Evolutionary conservation across 2,113 vertebrate species (phyloP).

Genomic region (Hemibagrus wyckioides): DNA sequence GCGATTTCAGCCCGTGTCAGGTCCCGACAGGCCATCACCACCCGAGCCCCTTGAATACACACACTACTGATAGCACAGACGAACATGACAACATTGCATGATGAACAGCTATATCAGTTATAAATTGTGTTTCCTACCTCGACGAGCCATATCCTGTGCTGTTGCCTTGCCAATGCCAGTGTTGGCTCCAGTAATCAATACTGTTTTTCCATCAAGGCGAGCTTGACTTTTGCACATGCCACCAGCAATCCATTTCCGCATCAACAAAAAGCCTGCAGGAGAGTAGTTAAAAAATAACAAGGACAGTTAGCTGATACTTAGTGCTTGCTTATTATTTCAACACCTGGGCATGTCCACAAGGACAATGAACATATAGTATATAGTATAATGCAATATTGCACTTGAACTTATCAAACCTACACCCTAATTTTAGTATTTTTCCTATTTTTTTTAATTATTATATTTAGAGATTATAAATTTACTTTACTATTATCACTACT

Average conservation of each 20-base stretch:
- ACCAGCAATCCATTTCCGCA: slow-evolving; percentile 69
- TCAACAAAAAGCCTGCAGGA: slow-evolving; percentile 48
- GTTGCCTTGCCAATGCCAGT: slow-evolving; percentile 78
- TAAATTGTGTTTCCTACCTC: slow-evolving; percentile 63
- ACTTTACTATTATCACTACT: background rate
- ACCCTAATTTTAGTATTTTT: background rate
- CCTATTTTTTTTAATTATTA: background rate
- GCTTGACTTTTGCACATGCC: slow-evolving; percentile 62
- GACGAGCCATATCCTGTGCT: slow-evolving; percentile 65
- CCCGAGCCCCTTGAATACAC: slow-evolving; percentile 61
- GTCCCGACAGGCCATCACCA: slow-evolving; percentile 76
- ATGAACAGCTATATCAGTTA: background rate
- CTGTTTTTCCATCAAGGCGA: slow-evolving; percentile 69
- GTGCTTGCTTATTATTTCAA: background rate
- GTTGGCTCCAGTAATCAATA: slow-evolving; percentile 76
- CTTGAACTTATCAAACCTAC: no score
- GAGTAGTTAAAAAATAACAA: background rate
- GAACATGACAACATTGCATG: background rate
- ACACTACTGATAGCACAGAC: slow-evolving; percentile 23
- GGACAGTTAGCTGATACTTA: background rate
- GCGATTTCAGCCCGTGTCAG: slow-evolving; percentile 64
- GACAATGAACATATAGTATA: background rate
- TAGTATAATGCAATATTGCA: background rate
- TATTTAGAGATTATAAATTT: background rate
- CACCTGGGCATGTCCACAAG: background rate